These are phyloP conservation scores for Zosterops pallidus DNA, from an alignment of 2,113 vertebrate genomes.

Conservation along the genomic window DNA sequence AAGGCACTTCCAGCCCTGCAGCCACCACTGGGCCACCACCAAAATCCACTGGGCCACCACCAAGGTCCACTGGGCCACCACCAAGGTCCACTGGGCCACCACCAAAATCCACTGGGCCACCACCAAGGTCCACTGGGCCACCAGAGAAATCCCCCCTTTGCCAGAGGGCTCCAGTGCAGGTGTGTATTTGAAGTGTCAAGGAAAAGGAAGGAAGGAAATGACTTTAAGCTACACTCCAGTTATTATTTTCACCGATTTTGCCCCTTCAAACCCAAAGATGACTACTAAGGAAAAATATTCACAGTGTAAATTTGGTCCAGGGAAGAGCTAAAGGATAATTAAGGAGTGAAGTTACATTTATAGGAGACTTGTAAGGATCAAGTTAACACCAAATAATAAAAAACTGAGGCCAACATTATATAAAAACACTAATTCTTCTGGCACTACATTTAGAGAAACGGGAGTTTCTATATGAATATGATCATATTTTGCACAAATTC, in stretches of 20 bases:
- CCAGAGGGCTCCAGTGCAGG: background rate
- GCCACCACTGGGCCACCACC: background rate
- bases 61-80: too few relatives aligned
- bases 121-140: background rate
- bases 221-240: background rate
- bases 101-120: background rate
- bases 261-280: background rate
- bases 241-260: background rate
- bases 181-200: background rate
- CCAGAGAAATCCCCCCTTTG: background rate
- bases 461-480: background rate
- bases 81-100: background rate
- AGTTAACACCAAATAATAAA: background rate
- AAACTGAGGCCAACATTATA: background rate
- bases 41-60: too few relatives aligned
- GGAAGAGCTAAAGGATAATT: background rate
- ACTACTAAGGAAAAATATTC: background rate
- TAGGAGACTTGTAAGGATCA: background rate
- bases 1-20: background rate
- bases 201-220: slow-evolving; percentile 19
- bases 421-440: background rate
- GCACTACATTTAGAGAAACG: background rate
- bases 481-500: background rate
- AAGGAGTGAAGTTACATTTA: background rate
- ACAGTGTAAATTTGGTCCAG: background rate